These are phyloP conservation scores for Poecilobothrus nobilitatus DNA, from an alignment of 2,888 invertebrate species.

Conservation along the genomic window DNA sequence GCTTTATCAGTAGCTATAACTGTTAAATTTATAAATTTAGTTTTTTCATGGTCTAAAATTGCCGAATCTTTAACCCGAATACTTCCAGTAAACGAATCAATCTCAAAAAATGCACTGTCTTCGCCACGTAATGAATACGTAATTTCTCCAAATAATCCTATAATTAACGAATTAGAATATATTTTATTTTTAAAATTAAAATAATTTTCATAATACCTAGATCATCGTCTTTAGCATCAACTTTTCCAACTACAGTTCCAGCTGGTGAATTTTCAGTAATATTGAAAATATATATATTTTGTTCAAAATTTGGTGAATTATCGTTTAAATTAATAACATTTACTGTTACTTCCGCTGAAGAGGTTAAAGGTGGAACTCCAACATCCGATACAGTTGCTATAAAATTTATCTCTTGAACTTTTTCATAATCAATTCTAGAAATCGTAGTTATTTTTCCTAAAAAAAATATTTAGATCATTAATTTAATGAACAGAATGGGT, in stretches of 20 bases:
- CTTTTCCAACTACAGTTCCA: conserved; percentile 63
- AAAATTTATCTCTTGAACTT: conserved; percentile 64
- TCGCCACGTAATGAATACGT: conserved; percentile 70
- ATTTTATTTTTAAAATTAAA: not conserved
- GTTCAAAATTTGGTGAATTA: conserved; percentile 70
- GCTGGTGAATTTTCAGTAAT: conserved; percentile 67
- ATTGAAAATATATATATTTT: conserved; percentile 58
- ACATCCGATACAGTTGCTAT: conserved; percentile 72
- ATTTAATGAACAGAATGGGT: not conserved
- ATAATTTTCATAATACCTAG: conserved; percentile 47
- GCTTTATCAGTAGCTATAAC: conserved; percentile 77
- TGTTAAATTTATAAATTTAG: conserved; percentile 61
- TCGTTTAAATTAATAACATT: conserved; percentile 78
- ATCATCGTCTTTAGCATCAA: conserved; percentile 70
- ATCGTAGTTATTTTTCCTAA: conserved; percentile 67
- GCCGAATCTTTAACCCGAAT: conserved; percentile 65
- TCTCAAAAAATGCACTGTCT: conserved; percentile 61
- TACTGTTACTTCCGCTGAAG: conserved; percentile 68
- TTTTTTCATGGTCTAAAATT: conserved; percentile 68
- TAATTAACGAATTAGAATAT: conserved; percentile 16
- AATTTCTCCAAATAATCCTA: conserved; percentile 65
- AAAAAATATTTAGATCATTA: no score
- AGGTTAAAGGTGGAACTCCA: conserved; percentile 74
- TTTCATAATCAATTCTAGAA: conserved; percentile 76
- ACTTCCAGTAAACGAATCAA: conserved; percentile 62